A percentile compares a stretch with the other conserved stretches of the same genome.
phyloP scores from a whole-genome alignment of 2,113 vertebrate genomes.

The Tachysurus fulvidraco region DNA sequence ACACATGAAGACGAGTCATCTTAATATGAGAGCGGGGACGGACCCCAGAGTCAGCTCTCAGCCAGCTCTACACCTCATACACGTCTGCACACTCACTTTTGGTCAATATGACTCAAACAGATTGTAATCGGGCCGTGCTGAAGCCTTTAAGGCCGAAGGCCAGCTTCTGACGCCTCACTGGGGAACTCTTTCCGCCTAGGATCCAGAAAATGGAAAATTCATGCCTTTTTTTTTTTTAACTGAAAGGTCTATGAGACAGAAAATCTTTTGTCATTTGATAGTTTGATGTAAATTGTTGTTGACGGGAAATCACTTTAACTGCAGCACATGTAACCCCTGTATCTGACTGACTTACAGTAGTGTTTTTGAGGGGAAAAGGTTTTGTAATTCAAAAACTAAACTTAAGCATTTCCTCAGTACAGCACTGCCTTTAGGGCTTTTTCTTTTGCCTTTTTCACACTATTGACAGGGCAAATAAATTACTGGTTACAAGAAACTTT shows the following conservation, averaged over 20 bases:
- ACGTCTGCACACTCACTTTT: constrained; percentile 23
- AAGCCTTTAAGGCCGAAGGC: constrained; percentile 15
- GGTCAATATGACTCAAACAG: constrained; percentile 38
- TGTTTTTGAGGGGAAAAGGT: background rate
- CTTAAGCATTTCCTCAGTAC: background rate
- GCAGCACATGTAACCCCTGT: background rate
- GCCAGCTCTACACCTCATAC: constrained; percentile 40
- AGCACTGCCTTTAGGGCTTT: background rate
- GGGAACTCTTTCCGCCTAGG: constrained; percentile 21
- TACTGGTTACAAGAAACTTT: constrained; percentile 9
- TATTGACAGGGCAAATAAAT: background rate
- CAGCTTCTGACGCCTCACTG: constrained; percentile 18
- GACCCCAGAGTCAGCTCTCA: constrained; percentile 17
- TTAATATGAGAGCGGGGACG: constrained; percentile 11
- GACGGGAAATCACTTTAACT: constrained; percentile 25
- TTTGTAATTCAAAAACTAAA: constrained; percentile 7
- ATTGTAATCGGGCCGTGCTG: constrained; percentile 13
- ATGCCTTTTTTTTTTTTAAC: background rate
- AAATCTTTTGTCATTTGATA: constrained; percentile 39
- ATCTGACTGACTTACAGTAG: constrained; percentile 26
- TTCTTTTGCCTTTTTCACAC: background rate
- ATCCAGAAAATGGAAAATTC: constrained; percentile 19
- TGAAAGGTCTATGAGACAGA: constrained; percentile 21
- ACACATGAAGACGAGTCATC: constrained; percentile 41
- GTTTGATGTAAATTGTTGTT: constrained; percentile 29